Percentiles rank a stretch among this genome's conserved stretches.
Conservation (phyloP, 2,113 vertebrate species). For the Galbula dea region DNA sequence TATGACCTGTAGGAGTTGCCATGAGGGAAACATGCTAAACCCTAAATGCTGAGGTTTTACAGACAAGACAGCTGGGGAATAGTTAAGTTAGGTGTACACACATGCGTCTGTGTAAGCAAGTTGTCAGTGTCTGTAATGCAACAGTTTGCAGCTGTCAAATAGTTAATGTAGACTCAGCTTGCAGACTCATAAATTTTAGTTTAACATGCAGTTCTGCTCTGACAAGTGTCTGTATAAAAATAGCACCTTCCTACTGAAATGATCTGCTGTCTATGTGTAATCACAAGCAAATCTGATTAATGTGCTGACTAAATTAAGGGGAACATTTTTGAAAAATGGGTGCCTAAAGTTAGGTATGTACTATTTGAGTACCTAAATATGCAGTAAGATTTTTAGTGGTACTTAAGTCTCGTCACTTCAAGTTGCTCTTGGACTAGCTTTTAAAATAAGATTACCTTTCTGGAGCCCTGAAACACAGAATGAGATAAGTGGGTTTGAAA, state of each 20-base stretch:
- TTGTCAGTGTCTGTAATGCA: background rate
- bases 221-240: conserved; percentile 52
- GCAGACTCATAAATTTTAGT: conserved; percentile 12
- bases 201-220: background rate
- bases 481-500: conserved; percentile 39
- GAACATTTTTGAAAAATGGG: conserved; percentile 26
- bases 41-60: background rate
- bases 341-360: conserved; percentile 40
- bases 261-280: conserved; percentile 44
- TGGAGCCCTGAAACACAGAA: background rate
- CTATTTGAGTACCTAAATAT: conserved; percentile 42
- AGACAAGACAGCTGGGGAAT: background rate
- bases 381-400: conserved; percentile 9
- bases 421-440: conserved; percentile 33
- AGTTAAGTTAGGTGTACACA: background rate
- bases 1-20: background rate
- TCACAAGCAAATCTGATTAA: conserved; percentile 64
- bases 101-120: background rate
- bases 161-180: conserved; percentile 16
- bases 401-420: conserved; percentile 16
- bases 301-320: conserved; percentile 50
- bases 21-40: background rate
- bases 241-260: conserved; percentile 54
- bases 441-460: conserved; percentile 45
- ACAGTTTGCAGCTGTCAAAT: conserved; percentile 2